Base-by-base conservation (phyloP, 1,140 invertebrate species). In the Camponotus floridanus region DNA sequence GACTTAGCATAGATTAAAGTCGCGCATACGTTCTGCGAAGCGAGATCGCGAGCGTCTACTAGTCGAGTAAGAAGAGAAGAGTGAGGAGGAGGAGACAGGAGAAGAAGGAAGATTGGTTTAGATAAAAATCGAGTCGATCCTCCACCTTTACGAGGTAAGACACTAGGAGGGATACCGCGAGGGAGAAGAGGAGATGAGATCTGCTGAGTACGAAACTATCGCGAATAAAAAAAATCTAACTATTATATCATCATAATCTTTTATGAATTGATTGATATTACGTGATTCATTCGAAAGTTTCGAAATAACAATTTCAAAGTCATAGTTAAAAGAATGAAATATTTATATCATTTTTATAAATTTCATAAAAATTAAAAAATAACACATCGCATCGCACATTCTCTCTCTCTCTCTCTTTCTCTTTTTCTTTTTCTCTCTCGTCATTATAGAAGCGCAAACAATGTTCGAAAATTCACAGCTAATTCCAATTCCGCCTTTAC, bases 1-100 rank as follows among this genome's bases (percentile, higher is more conserved):
- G 90, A 88, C 87, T 91, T 90, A 90, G 88, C 90, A 91, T 90
- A 91, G 91, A 91, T 91, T 91, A 91, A 91, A 91, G 86, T 85
- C 84, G 85, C 89, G 87, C 90, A 90, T 83, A 91, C 87, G 70
- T 80, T 73, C 51, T 74, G 73, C 70, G 79, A 73, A 73, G 79
- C 67, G 70, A 65, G 79, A 84, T 31, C 70, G 78, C 83, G 80
- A 79, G 74, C 73, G 86, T 90, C 85, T 86, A 88, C 36, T 57
- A 79, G 81, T 48, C 51, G 64, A 68, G n/a, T 55, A 33, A 36
- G 76, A 61, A 42, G n/a, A 36, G 51, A 21, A 79, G 45, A 45
- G 36, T 36, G 79, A 57, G 26, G n/a, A 48, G 21, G 61, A 9
- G 45, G 6, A 36, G 26, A 48, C 39, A 73, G 61, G 18, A 70